Conservation (phyloP, 1,140 invertebrate species). For the Pissodes strobi region DNA sequence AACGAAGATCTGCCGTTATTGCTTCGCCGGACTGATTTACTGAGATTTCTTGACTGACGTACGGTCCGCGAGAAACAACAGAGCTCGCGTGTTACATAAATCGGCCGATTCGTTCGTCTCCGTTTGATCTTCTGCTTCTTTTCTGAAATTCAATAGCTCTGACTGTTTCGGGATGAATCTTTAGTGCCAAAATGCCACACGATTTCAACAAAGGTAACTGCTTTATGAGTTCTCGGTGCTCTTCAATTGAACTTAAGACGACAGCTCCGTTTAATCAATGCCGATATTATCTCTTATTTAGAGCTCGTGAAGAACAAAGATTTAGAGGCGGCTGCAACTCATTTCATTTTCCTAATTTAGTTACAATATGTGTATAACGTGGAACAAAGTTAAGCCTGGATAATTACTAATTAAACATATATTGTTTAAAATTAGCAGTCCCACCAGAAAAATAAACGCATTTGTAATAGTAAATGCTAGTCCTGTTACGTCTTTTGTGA, state of each 20-base stretch:
- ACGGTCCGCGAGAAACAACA: constrained; percentile 30
- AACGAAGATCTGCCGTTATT: constrained; percentile 26
- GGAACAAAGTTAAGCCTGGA: too few species aligned
- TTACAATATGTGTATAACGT: too few species aligned
- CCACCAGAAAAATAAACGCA: too few species aligned
- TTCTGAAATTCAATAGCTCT: constrained; percentile 22
- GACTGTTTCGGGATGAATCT: constrained; percentile 30
- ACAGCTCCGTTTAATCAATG: constrained; percentile 19
- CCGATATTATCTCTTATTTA: constrained; percentile 5
- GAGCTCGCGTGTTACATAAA: constrained; percentile 34
- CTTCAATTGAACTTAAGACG: constrained; percentile 15
- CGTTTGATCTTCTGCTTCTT: constrained; percentile 27
- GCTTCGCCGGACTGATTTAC: constrained; percentile 26
- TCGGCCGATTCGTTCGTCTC: constrained; percentile 2
- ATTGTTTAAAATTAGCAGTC: too few species aligned
- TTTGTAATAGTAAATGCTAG: too few species aligned
- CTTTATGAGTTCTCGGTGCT: constrained; percentile 16
- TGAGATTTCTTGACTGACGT: constrained; percentile 30
- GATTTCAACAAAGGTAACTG: constrained; percentile 28
- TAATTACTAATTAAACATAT: too few species aligned
- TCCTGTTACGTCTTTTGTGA: too few species aligned
- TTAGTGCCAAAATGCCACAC: constrained; percentile 32
- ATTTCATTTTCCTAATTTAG: too few species aligned
- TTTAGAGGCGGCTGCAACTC: not conserved
- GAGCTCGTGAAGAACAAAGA: not conserved